Base-by-base conservation (phyloP, 2,888 invertebrate species). In the Mechanitis messenoides region DNA sequence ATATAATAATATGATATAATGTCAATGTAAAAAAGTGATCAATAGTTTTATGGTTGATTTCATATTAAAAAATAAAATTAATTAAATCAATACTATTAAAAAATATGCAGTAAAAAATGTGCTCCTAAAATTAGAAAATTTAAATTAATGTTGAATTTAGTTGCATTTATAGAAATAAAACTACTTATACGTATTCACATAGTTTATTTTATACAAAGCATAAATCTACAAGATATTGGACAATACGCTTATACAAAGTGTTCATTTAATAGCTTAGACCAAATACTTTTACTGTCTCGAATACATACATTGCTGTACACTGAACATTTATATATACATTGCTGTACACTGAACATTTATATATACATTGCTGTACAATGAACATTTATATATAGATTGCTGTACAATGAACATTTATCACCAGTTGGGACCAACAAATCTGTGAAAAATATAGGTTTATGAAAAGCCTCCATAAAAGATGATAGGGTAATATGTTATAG, bases 401-500 rank as follows among this genome's bases (percentile, higher is more conserved):
- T 50, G 31, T 31, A 50, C 50, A 50, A 50, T 50, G 31, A 50
- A 50, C 31, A 50, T 50, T 50, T 50, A 50, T 50, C 50, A 50
- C 50, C 31, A 31, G 50, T 50, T 50, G 31, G 50, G 50, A 50
- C 50, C 28, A 50, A 31, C 31, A 50, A 50, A 50, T 50, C 50
- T 31, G 9, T 31, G 50, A 50, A 50, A 50, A 50, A 50, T 50
- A 58, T 45, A 31, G n/a, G 28, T 53, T 46, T 54, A 53, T 31
- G 31, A 45, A 58, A 42, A 5, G 33, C 58, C 31, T 28, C 42
- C 53, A 58, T 58, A 53, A 58, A 58, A 58, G 58, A 53, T 11
- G 58, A 58, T 53, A 53, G 53, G 58, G 53, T 58, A 38, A 58
- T 53, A 58, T 53, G 42, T 58, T 42, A 58, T 53, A 53, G 50